Base-by-base conservation (phyloP, 2,113 vertebrate species). In the Stigmatopora nigra region DNA sequence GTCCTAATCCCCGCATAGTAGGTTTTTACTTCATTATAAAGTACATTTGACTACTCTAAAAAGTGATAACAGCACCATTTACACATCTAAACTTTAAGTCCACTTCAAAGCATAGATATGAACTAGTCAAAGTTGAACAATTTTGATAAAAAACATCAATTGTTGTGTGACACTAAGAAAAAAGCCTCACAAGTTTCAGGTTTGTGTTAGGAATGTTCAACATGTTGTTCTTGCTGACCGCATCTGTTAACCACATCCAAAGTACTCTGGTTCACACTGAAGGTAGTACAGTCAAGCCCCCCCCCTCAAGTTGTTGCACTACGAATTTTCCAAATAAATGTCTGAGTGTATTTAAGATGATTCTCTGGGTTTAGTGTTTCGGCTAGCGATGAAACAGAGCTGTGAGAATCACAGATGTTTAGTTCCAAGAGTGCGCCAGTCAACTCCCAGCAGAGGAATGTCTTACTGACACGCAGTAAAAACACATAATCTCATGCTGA, bases 381-480 rank as follows among this genome's bases (percentile, higher is more conserved):
- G 1, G 14, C 15, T 67, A 46, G 69, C 72, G 79, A 81, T 81
- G 79, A 81, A 87, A 83, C 66, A 48, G 75, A 83, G 52, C 64
- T 70, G 70, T 80, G 79, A 70, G 82, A 86, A 87, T 67, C 68
- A 68, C 74, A 81, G 69, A 81, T 78, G 79, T 88, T 84, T 82
- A 68, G 63, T 74, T 82, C 75, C 73, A 82, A 61, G 46, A 41
- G 58, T 66, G 49, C 60, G 70, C 72, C 76, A 65, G 78, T 82
- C 73, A 75, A 80, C 84, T 87, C 85, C 86, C 86, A 77, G 62
- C 78, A 78, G 81, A 87, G 85, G 86, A 87, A 87, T 87, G 81
- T 72, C 67, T 63, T 56, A 76, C 78, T 81, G 80, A 79, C 82
- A 86, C 68, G 25, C 49, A 55, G 66, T 14, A 59, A 82, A 75